phyloP scores from a whole-genome alignment of 2,113 vertebrate genomes.

The Otocyon megalotis region DNA sequence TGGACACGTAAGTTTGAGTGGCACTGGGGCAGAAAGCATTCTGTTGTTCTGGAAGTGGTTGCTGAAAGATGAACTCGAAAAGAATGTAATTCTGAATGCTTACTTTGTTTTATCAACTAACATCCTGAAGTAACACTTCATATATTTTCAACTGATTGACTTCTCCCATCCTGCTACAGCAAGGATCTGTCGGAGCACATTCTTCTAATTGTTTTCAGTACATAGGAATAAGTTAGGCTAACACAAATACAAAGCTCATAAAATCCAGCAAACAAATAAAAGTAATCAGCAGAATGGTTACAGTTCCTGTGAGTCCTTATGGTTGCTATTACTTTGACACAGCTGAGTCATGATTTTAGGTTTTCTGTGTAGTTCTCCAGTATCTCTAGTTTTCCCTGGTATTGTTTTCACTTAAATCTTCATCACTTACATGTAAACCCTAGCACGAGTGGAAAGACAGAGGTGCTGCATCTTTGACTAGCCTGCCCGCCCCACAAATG shows the following conservation, averaged over 20 bases:
- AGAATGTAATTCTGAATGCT: not conserved
- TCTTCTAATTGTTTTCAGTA: not conserved
- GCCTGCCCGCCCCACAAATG: not conserved
- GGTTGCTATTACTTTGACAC: not conserved
- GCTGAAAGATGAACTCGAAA: conserved; percentile 47
- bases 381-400: not conserved
- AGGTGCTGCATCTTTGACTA: not conserved
- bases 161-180: not conserved
- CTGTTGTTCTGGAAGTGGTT: not conserved
- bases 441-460: not conserved
- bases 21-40: not conserved
- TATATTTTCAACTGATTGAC: conserved; percentile 7
- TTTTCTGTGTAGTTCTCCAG: not conserved
- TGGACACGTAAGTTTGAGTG: conserved; percentile 87
- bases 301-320: not conserved
- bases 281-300: not conserved
- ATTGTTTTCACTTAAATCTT: not conserved
- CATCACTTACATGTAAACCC: not conserved
- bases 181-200: not conserved
- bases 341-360: not conserved
- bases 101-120: not conserved
- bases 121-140: not conserved
- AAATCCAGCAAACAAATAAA: not conserved
- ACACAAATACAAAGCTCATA: not conserved
- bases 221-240: not conserved